A percentile compares a stretch with the other conserved stretches of the same genome.
Conservation (phyloP, 2,888 invertebrate genomes). For the Artemia sinica region DNA sequence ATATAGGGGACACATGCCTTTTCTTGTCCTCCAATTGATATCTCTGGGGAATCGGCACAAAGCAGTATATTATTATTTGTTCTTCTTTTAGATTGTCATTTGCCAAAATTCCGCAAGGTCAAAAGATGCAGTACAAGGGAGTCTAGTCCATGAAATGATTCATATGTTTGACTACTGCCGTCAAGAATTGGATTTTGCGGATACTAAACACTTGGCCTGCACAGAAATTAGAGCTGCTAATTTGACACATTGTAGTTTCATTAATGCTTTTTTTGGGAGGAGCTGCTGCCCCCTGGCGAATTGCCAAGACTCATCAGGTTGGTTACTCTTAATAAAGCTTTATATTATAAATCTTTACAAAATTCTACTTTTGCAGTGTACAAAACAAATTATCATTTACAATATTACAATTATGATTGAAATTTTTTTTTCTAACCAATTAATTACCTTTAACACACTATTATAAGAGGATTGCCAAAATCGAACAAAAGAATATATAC, state of each 20-base stretch:
- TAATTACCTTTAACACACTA: too few relatives aligned
- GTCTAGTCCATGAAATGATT: constrained; percentile 77
- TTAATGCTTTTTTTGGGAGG: constrained; percentile 62
- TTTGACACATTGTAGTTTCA: constrained; percentile 73
- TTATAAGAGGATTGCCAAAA: too few relatives aligned
- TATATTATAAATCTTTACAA: too few relatives aligned
- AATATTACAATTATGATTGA: too few relatives aligned
- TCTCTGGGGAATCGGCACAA: too few relatives aligned
- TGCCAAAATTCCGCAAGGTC: constrained; percentile 65
- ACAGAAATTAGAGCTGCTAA: constrained; percentile 90
- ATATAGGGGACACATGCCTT: too few relatives aligned
- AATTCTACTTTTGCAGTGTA: too few relatives aligned
- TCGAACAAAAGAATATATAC: too few relatives aligned
- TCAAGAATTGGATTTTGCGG: constrained; percentile 68
- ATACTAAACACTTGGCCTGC: constrained; percentile 80
- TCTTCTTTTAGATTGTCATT: constrained; percentile 51
- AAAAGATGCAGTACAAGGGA: constrained; percentile 53
- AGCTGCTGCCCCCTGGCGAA: constrained; percentile 49
- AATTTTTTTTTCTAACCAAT: too few relatives aligned
- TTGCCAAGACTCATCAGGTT: constrained; percentile 61
- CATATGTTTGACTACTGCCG: constrained; percentile 92
- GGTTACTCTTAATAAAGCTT: constrained; percentile 20
- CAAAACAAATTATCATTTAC: too few relatives aligned
- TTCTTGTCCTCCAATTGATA: too few relatives aligned
- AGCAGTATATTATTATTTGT: too few relatives aligned